Base-by-base conservation (phyloP, 2,888 invertebrate species). In the Globia sparganii region DNA sequence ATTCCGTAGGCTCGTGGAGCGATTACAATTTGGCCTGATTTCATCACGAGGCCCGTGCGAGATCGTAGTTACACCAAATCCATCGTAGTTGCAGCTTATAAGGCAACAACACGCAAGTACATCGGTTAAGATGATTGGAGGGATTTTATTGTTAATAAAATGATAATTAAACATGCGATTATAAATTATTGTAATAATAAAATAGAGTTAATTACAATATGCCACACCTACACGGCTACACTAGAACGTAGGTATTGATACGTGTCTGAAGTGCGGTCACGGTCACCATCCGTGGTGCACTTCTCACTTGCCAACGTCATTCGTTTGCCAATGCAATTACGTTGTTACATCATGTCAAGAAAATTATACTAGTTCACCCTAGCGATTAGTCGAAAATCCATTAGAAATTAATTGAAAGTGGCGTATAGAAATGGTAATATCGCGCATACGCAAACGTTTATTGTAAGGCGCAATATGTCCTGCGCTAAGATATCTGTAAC, bases 1-100 rank as follows among this genome's bases (percentile, higher is more conserved):
- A 95, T 95, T 93, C 94, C 93, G 91, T 87, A 94, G 93, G 93
- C 92, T 94, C 91, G 92, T 89, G 89, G 85, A 89, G 90, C 91
- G 92, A 92, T 92, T 91, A 92, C 93, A 87, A 90, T 87, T 92
- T 94, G 95, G 95, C 95, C 95, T 87, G 91, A 94, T 96, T 96
- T 94, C 94, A 90, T 89, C 92, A 94, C 86, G 86, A 88, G 89
- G 86, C 89, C 88, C 86, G 89, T 84, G 75, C 85, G 84, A 87
- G 89, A 91, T 90, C 82, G 83, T 82, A 87, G 66, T 66, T 87
- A 77, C 64, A 75, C 53, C 77, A 68, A 77, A 74, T 82, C 62
- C 40, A 73, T 66, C 61, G 46, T n/a, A 65, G 66, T 62, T 67
- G 25, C 61, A 80, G 73, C 66, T 70, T 70, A 40, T 13, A 37